phyloP scores from a whole-genome alignment of 1,140 invertebrate genomes.

The Notospermus geniculatus region DNA sequence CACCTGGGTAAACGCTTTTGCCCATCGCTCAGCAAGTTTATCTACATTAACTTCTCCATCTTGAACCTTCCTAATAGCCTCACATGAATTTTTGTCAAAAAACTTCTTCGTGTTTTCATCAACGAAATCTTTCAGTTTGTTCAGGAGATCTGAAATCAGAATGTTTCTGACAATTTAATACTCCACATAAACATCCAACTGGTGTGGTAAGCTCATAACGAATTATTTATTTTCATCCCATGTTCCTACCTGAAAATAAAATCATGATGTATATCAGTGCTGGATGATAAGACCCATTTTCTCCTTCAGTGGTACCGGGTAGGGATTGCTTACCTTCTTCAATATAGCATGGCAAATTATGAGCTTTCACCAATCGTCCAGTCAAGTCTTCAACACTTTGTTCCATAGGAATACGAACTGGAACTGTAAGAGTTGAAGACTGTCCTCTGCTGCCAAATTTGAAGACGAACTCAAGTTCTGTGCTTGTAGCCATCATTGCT shows the following conservation, averaged over 20 bases:
- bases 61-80: constrained; percentile 57
- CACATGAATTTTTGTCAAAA: constrained; percentile 58
- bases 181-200: too few relatives aligned
- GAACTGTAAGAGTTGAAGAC: constrained; percentile 36
- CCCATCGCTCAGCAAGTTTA: constrained; percentile 68
- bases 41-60: constrained; percentile 64
- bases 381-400: constrained; percentile 61
- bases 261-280: too few relatives aligned
- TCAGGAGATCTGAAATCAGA: constrained; percentile 49
- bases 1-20: constrained; percentile 69
- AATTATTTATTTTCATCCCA: too few relatives aligned
- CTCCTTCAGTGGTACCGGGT: too few relatives aligned
- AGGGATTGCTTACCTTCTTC: constrained; percentile 62
- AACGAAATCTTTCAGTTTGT: constrained; percentile 50
- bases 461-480: constrained; percentile 43
- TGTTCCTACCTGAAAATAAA: too few relatives aligned
- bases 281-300: too few relatives aligned
- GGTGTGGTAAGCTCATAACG: too few relatives aligned
- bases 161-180: too few relatives aligned
- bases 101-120: constrained; percentile 58
- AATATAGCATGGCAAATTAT: constrained; percentile 70
- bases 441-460: constrained; percentile 36
- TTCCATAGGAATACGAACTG: constrained; percentile 36
- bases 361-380: constrained; percentile 66
- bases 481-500: too few relatives aligned